These are phyloP conservation scores for Anableps anableps DNA, from an alignment of 2,797 vertebrate genomes.

Conservation along the genomic window DNA sequence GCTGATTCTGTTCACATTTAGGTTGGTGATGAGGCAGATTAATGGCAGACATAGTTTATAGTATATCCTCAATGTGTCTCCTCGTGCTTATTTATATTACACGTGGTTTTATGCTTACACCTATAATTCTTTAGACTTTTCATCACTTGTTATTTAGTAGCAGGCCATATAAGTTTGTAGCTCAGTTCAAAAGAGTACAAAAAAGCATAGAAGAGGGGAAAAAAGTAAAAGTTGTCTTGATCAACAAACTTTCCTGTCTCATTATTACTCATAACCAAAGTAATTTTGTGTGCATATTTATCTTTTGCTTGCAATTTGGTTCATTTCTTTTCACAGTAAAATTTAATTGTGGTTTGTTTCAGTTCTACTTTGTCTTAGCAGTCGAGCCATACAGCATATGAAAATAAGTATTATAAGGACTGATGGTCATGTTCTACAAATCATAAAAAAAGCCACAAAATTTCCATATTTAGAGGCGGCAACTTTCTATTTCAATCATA, in stretches of 20 bases:
- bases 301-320: neutral
- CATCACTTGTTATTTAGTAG: neutral
- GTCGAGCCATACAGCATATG: conserved; percentile 41
- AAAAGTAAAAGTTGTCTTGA: neutral
- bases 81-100: neutral
- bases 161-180: neutral
- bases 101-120: neutral
- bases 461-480: conserved; percentile 23
- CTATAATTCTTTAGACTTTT: conserved; percentile 1
- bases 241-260: neutral
- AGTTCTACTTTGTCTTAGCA: conserved; percentile 7
- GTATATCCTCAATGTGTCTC: neutral
- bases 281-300: neutral
- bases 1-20: conserved; percentile 40
- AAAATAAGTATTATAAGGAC: conserved; percentile 58
- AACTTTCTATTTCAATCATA: conserved; percentile 9
- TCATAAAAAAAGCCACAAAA: neutral
- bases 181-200: neutral
- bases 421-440: conserved; percentile 34
- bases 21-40: neutral
- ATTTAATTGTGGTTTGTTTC: neutral
- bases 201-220: neutral
- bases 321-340: neutral
- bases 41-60: conserved; percentile 15
- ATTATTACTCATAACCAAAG: neutral